A percentile compares a stretch with the other conserved stretches of the same genome.
Evolutionary conservation across 2,797 vertebrate genomes (phyloP).

Genomic region (Parauchenoglanis punctatus): DNA sequence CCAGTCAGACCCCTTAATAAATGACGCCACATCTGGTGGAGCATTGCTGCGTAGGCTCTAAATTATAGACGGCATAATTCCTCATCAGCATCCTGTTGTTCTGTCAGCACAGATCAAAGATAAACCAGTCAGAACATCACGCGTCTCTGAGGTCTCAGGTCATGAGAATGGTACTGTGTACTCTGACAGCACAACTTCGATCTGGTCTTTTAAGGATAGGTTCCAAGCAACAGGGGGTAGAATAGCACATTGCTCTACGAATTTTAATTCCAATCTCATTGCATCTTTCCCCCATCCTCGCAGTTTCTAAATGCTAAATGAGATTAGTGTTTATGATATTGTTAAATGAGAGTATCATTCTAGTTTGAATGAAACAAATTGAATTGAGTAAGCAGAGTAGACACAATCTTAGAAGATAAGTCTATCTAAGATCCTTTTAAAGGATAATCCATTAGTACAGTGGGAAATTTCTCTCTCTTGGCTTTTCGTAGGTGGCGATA

Average conservation of each 20-base stretch:
- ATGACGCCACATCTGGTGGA: slow-evolving; percentile 52
- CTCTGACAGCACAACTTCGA: neutral
- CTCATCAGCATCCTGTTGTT: slow-evolving; percentile 54
- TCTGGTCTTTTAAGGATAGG: slow-evolving; percentile 30
- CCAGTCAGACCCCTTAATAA: slow-evolving; percentile 46
- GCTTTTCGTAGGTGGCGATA: slow-evolving; percentile 51
- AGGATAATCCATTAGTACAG: slow-evolving; percentile 35
- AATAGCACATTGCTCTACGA: neutral
- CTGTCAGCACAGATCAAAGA: slow-evolving; percentile 54
- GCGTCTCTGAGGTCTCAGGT: slow-evolving; percentile 39
- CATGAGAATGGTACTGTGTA: slow-evolving; percentile 28
- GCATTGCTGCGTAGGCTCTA: slow-evolving; percentile 35
- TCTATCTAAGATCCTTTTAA: slow-evolving; percentile 32
- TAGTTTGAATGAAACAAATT: slow-evolving; percentile 41
- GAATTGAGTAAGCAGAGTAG: slow-evolving; percentile 24
- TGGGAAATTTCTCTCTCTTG: slow-evolving; percentile 60
- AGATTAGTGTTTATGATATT: slow-evolving; percentile 50
- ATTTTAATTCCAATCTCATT: slow-evolving; percentile 42
- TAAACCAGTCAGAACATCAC: slow-evolving; percentile 40
- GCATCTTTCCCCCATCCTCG: neutral
- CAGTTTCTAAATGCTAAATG: slow-evolving; percentile 37
- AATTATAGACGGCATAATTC: slow-evolving; percentile 56
- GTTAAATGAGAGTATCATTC: slow-evolving; percentile 43
- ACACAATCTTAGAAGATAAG: slow-evolving; percentile 35
- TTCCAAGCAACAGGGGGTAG: neutral